These are phyloP conservation scores for Acanthis flammea DNA, from an alignment of 2,797 vertebrate species.

Conservation along the genomic window DNA sequence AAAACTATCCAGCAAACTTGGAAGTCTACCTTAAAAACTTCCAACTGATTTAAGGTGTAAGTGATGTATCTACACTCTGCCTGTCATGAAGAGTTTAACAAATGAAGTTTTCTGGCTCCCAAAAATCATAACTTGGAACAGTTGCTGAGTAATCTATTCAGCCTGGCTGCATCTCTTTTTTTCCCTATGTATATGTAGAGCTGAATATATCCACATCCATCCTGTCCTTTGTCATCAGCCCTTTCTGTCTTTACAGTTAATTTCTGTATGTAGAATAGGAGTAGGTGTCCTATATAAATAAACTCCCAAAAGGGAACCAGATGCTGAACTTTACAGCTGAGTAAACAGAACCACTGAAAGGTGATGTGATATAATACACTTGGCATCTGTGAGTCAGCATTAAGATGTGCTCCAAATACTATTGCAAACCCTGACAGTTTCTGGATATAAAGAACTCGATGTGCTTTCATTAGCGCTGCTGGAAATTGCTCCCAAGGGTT, in stretches of 20 bases:
- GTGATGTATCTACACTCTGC: not conserved
- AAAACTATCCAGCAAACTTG: not conserved
- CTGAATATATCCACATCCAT: not conserved
- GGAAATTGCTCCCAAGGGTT: constrained; percentile 35
- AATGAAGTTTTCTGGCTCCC: not conserved
- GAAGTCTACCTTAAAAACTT: not conserved
- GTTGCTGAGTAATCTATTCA: not conserved
- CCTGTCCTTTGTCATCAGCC: not conserved
- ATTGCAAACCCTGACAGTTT: not conserved
- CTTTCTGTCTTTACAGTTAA: not conserved
- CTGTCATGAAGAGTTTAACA: not conserved
- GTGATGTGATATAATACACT: not conserved
- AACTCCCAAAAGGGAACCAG: not conserved
- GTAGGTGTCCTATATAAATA: not conserved
- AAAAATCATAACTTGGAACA: not conserved
- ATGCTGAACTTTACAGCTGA: constrained; percentile 41
- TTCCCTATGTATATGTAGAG: fast-evolving
- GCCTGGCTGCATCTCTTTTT: not conserved
- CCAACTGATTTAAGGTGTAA: not conserved
- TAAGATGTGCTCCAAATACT: constrained; percentile 18
- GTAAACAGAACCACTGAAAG: not conserved
- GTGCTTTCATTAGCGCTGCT: not conserved
- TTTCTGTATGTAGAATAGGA: not conserved
- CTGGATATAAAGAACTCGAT: constrained; percentile 11
- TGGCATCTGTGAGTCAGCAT: constrained; percentile 26